Percentiles rank a stretch among this genome's conserved stretches.
Evolutionary conservation across 1,140 invertebrate genomes (phyloP).

Genomic region (Drosophila seguyi): DNA sequence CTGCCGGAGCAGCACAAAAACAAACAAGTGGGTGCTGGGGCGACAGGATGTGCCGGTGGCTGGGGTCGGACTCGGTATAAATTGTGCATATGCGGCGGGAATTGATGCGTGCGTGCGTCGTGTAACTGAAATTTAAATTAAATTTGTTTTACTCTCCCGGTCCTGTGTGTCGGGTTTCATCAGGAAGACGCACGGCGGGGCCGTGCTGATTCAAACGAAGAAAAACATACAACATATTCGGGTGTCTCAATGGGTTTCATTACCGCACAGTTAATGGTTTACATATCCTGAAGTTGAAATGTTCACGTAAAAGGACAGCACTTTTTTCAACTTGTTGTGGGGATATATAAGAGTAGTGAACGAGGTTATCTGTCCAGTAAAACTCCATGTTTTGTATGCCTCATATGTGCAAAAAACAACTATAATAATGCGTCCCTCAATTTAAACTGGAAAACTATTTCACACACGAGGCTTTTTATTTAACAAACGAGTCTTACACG

Average conservation of each 20-base stretch:
- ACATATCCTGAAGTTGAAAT: slow-evolving; percentile 10
- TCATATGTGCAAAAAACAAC: neutral
- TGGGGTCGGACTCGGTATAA: slow-evolving; percentile 24
- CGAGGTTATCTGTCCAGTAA: neutral
- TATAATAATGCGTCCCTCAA: neutral
- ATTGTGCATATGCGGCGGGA: slow-evolving; percentile 67
- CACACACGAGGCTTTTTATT: neutral
- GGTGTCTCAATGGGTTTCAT: slow-evolving; percentile 23
- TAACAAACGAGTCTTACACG: neutral
- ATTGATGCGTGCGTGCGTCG: slow-evolving; percentile 46
- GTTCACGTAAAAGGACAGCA: slow-evolving; percentile 13
- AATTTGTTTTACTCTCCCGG: slow-evolving; percentile 61
- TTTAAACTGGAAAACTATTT: neutral
- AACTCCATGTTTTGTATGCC: neutral
- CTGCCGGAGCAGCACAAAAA: slow-evolving; percentile 42
- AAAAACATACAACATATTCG: slow-evolving; percentile 18
- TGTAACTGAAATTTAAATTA: slow-evolving; percentile 76
- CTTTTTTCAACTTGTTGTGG: slow-evolving; percentile 1
- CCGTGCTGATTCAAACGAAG: slow-evolving; percentile 9
- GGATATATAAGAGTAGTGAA: neutral
- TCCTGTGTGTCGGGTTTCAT: slow-evolving; percentile 40
- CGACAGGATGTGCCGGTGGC: slow-evolving; percentile 8
- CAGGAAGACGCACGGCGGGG: neutral
- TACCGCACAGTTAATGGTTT: slow-evolving; percentile 25
- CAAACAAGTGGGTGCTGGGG: slow-evolving; percentile 28